Percentiles rank a stretch among this genome's conserved stretches.
phyloP scores from a whole-genome alignment of 1,140 invertebrate species.

The Cotesia glomerata region DNA sequence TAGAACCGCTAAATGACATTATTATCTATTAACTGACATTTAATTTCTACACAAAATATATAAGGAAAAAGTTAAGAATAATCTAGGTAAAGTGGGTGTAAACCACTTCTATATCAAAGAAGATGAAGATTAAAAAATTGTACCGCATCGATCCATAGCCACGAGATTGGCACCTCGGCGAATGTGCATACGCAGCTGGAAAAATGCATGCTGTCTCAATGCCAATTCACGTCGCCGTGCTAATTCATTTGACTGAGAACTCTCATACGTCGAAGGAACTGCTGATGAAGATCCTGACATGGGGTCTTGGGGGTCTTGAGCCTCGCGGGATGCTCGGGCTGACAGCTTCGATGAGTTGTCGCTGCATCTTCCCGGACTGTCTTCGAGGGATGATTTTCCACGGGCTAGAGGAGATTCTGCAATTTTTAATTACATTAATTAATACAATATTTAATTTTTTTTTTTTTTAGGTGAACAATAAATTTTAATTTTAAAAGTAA shows the following conservation, averaged over 20 bases:
- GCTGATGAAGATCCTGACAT: not conserved
- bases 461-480: too few species aligned
- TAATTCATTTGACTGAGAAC: constrained; percentile 66
- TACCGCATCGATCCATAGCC: constrained; percentile 94
- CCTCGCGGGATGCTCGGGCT: constrained; percentile 9
- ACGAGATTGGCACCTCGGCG: constrained; percentile 86
- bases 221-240: constrained; percentile 72
- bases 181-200: constrained; percentile 86
- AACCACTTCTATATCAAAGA: too few species aligned
- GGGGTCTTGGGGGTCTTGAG: not conserved
- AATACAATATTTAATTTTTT: too few species aligned
- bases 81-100: too few species aligned
- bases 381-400: constrained; percentile 40
- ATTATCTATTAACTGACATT: too few species aligned
- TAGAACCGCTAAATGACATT: too few species aligned
- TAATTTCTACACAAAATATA: too few species aligned
- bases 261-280: constrained; percentile 39
- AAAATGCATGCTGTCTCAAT: constrained; percentile 85
- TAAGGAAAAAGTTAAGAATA: too few species aligned
- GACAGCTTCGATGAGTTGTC: constrained; percentile 43
- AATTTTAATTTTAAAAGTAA: too few species aligned
- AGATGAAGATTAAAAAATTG: constrained; percentile 43
- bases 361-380: constrained; percentile 44
- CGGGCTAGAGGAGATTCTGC: constrained; percentile 51
- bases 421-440: not conserved